phyloP scores from a whole-genome alignment of 37 sponge, comb jelly and placozoan species.

The Halichondria panicea region DNA sequence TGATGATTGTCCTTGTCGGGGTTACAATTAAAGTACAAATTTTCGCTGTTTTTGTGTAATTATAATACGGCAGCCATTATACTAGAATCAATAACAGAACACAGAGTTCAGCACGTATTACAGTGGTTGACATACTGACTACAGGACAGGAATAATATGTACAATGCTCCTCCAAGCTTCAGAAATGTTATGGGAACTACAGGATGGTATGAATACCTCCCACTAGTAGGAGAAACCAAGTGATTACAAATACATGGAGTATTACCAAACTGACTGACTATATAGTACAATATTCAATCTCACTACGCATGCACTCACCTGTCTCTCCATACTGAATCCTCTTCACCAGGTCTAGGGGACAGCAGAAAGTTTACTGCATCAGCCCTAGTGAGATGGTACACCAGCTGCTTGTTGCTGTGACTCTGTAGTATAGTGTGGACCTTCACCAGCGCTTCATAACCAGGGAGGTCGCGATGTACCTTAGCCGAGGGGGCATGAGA shows the following conservation, averaged over 20 bases:
- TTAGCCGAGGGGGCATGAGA: slow-evolving; percentile 15
- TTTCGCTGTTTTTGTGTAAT: no score
- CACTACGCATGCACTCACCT: slow-evolving; percentile 39
- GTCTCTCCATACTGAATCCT: slow-evolving; percentile 44
- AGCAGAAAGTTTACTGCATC: slow-evolving; percentile 72
- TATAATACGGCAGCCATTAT: not conserved
- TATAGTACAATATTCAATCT: not conserved
- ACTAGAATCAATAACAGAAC: not conserved
- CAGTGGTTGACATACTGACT: not conserved
- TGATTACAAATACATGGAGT: not conserved
- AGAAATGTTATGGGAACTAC: no score
- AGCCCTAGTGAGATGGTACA: slow-evolving; percentile 60
- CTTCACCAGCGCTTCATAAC: slow-evolving; percentile 29
- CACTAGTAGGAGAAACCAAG: not conserved
- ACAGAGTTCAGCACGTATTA: not conserved
- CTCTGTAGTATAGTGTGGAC: slow-evolving; percentile 33
- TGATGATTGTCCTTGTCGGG: not conserved
- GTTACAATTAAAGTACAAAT: no score
- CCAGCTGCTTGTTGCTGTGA: slow-evolving; percentile 49
- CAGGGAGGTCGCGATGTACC: slow-evolving; percentile 33
- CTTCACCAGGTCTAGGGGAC: slow-evolving; percentile 64
- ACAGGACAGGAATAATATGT: not conserved
- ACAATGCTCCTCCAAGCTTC: no score
- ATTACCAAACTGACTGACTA: not conserved
- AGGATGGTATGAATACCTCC: not conserved